These are phyloP conservation scores for Microctenopoma lineatum DNA, from an alignment of 2,797 vertebrate genomes.

Conservation along the genomic window DNA sequence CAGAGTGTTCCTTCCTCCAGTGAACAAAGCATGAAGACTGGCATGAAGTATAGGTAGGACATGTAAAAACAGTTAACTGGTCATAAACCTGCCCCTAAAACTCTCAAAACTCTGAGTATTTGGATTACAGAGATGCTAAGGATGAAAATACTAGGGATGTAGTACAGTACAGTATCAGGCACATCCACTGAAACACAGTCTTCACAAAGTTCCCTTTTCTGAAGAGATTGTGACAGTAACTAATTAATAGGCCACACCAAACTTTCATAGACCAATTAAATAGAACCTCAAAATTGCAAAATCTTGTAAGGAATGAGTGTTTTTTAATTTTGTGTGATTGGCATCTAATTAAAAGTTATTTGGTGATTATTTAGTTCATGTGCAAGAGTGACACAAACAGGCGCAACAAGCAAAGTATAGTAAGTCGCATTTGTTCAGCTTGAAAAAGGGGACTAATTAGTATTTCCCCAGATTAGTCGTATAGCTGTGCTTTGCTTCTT, in stretches of 20 bases:
- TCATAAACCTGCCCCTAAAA: constrained; percentile 3
- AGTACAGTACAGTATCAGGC: too few species aligned
- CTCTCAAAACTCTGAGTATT: neutral
- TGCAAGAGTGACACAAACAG: constrained; percentile 3
- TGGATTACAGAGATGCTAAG: neutral
- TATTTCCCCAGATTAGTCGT: constrained; percentile 1
- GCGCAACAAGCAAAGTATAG: constrained; percentile 1
- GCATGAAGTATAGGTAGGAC: constrained; percentile 97
- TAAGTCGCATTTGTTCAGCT: constrained; percentile 9
- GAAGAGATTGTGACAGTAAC: neutral
- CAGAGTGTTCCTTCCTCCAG: constrained; percentile 88
- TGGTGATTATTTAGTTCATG: neutral
- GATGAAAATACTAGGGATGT: too few species aligned
- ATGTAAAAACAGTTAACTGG: constrained; percentile 18
- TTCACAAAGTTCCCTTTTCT: too few species aligned
- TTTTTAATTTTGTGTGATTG: neutral
- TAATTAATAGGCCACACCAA: constrained; percentile 4
- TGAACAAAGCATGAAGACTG: constrained; percentile 89
- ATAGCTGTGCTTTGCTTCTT: neutral
- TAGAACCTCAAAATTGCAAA: neutral
- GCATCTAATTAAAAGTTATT: constrained; percentile 1
- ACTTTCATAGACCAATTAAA: neutral
- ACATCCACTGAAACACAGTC: too few species aligned
- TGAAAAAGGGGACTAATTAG: constrained; percentile 4
- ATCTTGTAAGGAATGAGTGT: neutral